Base-by-base conservation (phyloP, 1,140 invertebrate species). In the Andricus grossulariae region DNA sequence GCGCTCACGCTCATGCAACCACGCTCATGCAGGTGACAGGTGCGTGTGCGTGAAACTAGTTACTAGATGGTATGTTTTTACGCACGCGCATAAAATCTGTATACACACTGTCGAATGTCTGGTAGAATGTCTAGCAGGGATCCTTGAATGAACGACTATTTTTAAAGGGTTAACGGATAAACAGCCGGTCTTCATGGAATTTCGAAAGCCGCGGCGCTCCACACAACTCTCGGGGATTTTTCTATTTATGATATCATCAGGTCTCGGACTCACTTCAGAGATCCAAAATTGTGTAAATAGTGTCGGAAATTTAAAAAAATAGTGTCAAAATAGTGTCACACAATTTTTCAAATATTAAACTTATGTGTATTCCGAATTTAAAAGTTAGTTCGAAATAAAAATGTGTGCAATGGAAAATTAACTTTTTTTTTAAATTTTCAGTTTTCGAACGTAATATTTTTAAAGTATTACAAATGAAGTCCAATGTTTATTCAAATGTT, bases 111-210 rank as follows among this genome's bases (percentile, higher is more conserved):
- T 79, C 83, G 80, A 85, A 83, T 82, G 87, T 88, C 87, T 88
- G 84, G 83, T 79, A 71, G 39, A 74, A 76, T 80, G 85, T 88
- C 86, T 88, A 82, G 83, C 77, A 60, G 50, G 80, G 84, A 88
- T 88, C 84, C 86, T 87, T 86, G 86, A 88, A 88, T 85, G 85
- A 87, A 88, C 81, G 83, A 79, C 86, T 87, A 87, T 88, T 88
- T 87, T 87, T 87, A 86, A 87, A 87, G 83, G 84, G 80, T 78
- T 73, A 74, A 50, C 73, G 32, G 70, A 18, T 49, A 74, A 74
- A 74, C 72, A 45, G 11, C 19, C 32, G 19, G 39, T 19, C 57
- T 32, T 60, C 57, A 32, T 60, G 57, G 21, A 60, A 60, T 39
- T 60, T 60, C 21, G 21, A 60, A 60, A 39, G 25, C 52, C 51